Percentiles rank a stretch among this genome's conserved stretches.
Evolutionary conservation across 2,888 invertebrate genomes (phyloP).

Genomic region (Acrobasis consociella): DNA sequence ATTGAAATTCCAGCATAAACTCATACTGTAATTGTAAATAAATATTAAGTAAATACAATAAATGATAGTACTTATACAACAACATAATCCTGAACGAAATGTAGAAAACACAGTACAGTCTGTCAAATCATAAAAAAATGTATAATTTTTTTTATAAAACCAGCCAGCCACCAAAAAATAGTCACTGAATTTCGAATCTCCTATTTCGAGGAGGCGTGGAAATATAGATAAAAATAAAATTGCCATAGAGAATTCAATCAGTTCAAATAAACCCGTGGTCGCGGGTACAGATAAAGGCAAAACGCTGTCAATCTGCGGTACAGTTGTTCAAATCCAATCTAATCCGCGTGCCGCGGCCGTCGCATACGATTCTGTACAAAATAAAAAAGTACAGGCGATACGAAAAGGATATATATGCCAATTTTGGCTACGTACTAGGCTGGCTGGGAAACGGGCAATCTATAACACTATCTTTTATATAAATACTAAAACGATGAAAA

Average conservation of each 20-base stretch:
- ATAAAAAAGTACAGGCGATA: constrained; percentile 23
- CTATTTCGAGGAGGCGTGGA: constrained; percentile 14
- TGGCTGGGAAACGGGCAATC: background rate
- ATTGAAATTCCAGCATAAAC: no score
- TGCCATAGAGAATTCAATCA: constrained; percentile 41
- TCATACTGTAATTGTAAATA: no score
- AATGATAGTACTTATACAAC: no score
- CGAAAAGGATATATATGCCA: constrained; percentile 10
- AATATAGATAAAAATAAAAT: constrained; percentile 25
- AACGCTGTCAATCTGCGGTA: constrained; percentile 47
- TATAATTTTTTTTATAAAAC: no score
- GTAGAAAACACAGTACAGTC: no score
- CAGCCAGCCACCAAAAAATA: no score
- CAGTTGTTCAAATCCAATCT: constrained; percentile 53
- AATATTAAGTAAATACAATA: no score
- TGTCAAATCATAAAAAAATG: no score
- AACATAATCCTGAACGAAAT: no score
- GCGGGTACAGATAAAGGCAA: constrained; percentile 41
- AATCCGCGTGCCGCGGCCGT: constrained; percentile 35
- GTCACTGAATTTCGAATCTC: no score
- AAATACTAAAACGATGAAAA: no score
- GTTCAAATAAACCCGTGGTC: constrained; percentile 52
- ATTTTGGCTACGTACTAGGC: background rate
- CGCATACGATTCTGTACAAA: constrained; percentile 35
- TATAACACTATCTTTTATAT: no score